phyloP scores from a whole-genome alignment of 1,140 invertebrate species.

The Thrips palmi region DNA sequence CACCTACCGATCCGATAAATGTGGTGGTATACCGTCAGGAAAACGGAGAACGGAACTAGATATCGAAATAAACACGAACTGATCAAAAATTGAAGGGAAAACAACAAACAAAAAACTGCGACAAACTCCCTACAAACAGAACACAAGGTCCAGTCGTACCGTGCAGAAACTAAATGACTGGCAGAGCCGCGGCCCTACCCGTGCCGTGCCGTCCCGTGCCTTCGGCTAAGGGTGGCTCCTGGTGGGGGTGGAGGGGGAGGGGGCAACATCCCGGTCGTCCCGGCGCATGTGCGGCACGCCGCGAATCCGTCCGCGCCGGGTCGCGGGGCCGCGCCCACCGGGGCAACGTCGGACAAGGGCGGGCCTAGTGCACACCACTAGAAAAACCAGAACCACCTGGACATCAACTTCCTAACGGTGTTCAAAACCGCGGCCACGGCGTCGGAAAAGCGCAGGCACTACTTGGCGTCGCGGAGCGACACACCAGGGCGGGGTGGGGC shows the following conservation, averaged over 20 bases:
- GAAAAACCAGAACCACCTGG: constrained; percentile 2
- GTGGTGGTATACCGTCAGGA: too few relatives aligned
- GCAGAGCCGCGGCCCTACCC: constrained; percentile 22
- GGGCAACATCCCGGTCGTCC: background rate
- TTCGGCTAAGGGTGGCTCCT: constrained; percentile 15
- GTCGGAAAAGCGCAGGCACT: background rate
- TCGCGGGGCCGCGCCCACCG: too few relatives aligned
- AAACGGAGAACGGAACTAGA: too few relatives aligned
- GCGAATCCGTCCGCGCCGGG: too few relatives aligned
- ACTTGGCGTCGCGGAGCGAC: constrained; percentile 4
- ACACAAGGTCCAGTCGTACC: constrained; percentile 27
- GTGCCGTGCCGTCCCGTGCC: constrained; percentile 4
- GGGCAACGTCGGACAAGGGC: background rate
- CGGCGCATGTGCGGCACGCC: constrained; percentile 6
- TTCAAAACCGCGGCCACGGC: constrained; percentile 6
- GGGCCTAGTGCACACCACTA: too few relatives aligned
- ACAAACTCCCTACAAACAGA: constrained; percentile 19
- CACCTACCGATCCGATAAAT: too few relatives aligned
- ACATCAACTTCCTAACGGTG: constrained; percentile 2
- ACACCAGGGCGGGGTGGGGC: background rate
- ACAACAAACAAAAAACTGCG: too few relatives aligned
- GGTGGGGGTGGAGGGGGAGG: constrained; percentile 14
- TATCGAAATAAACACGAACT: too few relatives aligned
- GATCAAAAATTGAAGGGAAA: too few relatives aligned
- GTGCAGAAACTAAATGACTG: constrained; percentile 35